Conservation (phyloP, 2,113 vertebrate species). For the Microcebus tavaratra region DNA sequence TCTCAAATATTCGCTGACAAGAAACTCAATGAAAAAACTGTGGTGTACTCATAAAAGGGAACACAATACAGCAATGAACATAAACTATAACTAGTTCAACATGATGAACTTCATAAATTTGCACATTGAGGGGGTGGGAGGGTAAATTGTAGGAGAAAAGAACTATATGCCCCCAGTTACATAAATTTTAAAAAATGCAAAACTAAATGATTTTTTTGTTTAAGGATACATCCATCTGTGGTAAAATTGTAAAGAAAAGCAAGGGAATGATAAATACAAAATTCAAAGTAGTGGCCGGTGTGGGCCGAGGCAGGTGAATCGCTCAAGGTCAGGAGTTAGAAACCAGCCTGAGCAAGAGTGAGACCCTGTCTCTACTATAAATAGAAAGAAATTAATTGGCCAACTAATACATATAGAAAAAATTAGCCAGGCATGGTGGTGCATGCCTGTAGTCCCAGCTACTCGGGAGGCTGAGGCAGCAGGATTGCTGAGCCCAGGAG, state of each 20-base stretch:
- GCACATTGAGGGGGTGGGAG: background rate
- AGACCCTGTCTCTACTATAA: no score
- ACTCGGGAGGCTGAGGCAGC: no score
- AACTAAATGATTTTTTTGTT: background rate
- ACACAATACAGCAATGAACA: background rate
- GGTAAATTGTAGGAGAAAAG: background rate
- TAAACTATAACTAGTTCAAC: background rate
- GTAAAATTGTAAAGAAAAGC: conserved; percentile 17
- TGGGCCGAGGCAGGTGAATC: no score
- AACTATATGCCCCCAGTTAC: background rate
- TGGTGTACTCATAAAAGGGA: background rate
- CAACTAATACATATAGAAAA: no score
- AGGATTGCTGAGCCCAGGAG: no score
- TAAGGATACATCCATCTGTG: background rate
- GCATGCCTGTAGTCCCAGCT: no score
- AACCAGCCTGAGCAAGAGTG: no score
- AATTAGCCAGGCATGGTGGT: no score
- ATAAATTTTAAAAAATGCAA: background rate
- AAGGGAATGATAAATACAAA: background rate
- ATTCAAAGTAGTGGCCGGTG: background rate
- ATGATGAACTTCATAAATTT: conserved; percentile 1
- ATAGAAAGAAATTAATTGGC: no score
- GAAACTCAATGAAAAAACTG: background rate
- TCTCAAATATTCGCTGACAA: background rate
- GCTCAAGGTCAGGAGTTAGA: no score